phyloP scores from a whole-genome alignment of 1,140 invertebrate genomes.

The Tetramorium alpestre region DNA sequence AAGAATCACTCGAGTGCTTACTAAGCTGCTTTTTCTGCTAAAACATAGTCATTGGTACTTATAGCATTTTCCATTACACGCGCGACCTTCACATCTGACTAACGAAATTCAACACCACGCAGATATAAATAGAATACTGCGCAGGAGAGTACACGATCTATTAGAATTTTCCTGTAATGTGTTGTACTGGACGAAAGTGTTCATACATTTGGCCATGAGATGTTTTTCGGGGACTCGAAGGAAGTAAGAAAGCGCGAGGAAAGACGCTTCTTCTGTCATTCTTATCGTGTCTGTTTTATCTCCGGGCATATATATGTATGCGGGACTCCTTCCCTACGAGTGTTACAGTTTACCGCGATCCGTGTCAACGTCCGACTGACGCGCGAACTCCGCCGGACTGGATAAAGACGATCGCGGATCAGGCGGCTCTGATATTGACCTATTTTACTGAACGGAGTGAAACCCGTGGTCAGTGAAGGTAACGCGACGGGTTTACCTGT shows the following conservation, averaged over 20 bases:
- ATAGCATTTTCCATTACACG: conserved; percentile 10
- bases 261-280: background rate
- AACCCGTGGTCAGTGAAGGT: conserved; percentile 17
- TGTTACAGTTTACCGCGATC: background rate
- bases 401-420: conserved; percentile 12
- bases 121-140: conserved; percentile 42
- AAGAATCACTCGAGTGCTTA: too few relatives aligned
- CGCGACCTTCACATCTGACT: background rate
- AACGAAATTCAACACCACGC: conserved; percentile 31
- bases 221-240: background rate
- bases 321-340: background rate
- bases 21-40: too few relatives aligned
- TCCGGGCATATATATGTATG: background rate
- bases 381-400: background rate
- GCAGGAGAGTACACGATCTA: background rate
- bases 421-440: conserved; percentile 25
- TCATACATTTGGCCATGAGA: background rate
- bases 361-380: background rate
- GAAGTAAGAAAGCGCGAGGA: background rate
- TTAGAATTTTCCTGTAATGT: background rate
- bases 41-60: background rate
- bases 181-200: background rate
- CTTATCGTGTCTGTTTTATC: conserved; percentile 28
- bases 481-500: background rate
- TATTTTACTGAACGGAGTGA: conserved; percentile 38